These are phyloP conservation scores for Drosophila limbata DNA, from an alignment of 2,888 invertebrate genomes.

Conservation along the genomic window DNA sequence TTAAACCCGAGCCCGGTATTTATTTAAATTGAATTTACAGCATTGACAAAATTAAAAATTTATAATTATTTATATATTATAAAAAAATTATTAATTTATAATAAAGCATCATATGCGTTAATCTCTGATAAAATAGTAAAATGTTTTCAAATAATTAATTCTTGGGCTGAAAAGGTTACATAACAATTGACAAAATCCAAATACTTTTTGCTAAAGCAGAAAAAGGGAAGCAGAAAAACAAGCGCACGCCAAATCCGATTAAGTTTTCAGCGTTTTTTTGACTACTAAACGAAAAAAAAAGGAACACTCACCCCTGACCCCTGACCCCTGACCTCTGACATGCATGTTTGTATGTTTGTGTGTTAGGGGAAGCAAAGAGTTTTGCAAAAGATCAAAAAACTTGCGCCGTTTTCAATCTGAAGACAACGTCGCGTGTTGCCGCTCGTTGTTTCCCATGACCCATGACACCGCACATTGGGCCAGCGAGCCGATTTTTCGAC, in stretches of 20 bases:
- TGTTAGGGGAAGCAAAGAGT: conserved; percentile 47
- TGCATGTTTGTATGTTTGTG: conserved; percentile 18
- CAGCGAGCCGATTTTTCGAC: too few relatives aligned
- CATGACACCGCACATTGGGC: too few relatives aligned
- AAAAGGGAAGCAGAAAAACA: conserved; percentile 28
- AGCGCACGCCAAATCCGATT: conserved; percentile 76
- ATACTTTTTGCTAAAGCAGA: conserved; percentile 22
- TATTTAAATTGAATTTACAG: too few relatives aligned
- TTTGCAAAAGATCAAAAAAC: conserved; percentile 69
- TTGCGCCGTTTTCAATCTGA: conserved; percentile 62
- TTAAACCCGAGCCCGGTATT: too few relatives aligned
- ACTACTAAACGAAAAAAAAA: conserved; percentile 13
- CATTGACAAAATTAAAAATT: too few relatives aligned
- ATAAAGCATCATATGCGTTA: too few relatives aligned
- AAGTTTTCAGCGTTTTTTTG: conserved; percentile 67
- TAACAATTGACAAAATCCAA: not conserved
- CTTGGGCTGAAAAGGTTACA: too few relatives aligned
- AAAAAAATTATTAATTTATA: too few relatives aligned
- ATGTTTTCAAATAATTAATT: too few relatives aligned
- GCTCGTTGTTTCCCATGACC: conserved; percentile 5
- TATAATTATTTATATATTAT: too few relatives aligned
- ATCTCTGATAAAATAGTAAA: too few relatives aligned
- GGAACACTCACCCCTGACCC: conserved; percentile 20
- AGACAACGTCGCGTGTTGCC: conserved; percentile 38
- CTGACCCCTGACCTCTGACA: conserved; percentile 17